Percentiles rank a stretch among this genome's conserved stretches.
phyloP scores from a whole-genome alignment of 2,797 vertebrate species.

The Chelonia mydas region DNA sequence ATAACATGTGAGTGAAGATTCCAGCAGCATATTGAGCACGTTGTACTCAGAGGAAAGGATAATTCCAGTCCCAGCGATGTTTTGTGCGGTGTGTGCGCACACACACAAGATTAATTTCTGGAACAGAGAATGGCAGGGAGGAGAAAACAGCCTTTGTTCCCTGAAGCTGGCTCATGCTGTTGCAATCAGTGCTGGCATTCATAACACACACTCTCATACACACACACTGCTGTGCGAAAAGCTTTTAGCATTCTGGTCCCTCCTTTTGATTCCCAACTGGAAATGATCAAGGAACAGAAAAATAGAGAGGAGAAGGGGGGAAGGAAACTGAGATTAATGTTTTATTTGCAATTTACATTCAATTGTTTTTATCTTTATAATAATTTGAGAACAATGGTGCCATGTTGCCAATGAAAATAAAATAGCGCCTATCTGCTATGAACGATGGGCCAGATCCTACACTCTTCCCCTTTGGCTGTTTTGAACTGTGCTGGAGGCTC shows the following conservation, averaged over 20 bases:
- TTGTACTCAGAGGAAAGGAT: not conserved
- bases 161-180: constrained; percentile 70
- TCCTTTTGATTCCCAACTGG: constrained; percentile 35
- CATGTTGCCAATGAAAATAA: not conserved
- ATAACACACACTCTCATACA: constrained; percentile 37
- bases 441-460: not conserved
- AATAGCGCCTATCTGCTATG: not conserved
- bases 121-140: constrained; percentile 31
- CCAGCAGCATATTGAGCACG: not conserved
- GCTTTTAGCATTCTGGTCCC: constrained; percentile 48
- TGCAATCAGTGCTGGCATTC: constrained; percentile 70
- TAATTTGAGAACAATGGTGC: not conserved
- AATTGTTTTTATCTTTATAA: not conserved
- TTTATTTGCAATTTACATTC: constrained; percentile 3
- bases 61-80: not conserved
- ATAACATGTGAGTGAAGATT: not conserved
- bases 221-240: constrained; percentile 57
- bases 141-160: constrained; percentile 66
- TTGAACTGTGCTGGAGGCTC: not conserved
- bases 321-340: not conserved
- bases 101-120: constrained; percentile 53
- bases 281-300: constrained; percentile 5
- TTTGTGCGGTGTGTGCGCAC: fast-evolving
- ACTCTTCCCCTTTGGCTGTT: not conserved
- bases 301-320: not conserved